Base-by-base conservation (phyloP, 2,888 invertebrate species). In the Pyrocoelia pectoralis region DNA sequence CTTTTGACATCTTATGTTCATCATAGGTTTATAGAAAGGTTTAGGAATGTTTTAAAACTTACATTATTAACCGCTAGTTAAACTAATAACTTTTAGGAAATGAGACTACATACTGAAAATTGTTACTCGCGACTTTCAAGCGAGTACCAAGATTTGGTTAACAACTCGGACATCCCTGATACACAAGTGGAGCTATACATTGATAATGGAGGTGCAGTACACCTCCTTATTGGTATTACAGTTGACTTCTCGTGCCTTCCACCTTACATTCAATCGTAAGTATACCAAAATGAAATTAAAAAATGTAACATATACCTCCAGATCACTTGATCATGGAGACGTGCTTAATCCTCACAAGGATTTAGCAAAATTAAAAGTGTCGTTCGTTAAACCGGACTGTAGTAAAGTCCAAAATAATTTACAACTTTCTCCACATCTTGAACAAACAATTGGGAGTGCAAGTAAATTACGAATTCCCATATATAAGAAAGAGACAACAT, bases 111-210 rank as follows among this genome's bases (percentile, higher is more conserved):
- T 43, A 81, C 81, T 75, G 84, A 85, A 74, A 84, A 85, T 77
- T 82, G 70, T 6, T 75, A 82, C 78, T 83, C 85, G 0, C 78
- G 87, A 61, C 83, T 90, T 1, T 83, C 84, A 65, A 83, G 86
- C 77, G 90, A 91, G 74, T 90, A 90, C 74, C 83, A 83, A 68
- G 14, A 85, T n/a, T 79, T 91, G 43, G 77, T 88, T 8, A 83
- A 84, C 13, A 83, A 85, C 71, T 80, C 84, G 13, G 77, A 84
- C 38, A 83, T 86, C 49, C 79, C 82, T 48, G 82, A 84, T 64
- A 82, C 86, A 61, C 87, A 90, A 74, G 82, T 91, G 53, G 91
- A 92, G 81, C 84, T 91, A 19, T 84, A 84, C 77, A 85, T 89
- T 2, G 84, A 86, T n/a, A 76, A 76, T 15, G 81, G 81, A 64